Percentiles rank a stretch among this genome's conserved stretches.
Conservation (phyloP, 2,888 invertebrate species). For the Caenorhabditis doughertyi region DNA sequence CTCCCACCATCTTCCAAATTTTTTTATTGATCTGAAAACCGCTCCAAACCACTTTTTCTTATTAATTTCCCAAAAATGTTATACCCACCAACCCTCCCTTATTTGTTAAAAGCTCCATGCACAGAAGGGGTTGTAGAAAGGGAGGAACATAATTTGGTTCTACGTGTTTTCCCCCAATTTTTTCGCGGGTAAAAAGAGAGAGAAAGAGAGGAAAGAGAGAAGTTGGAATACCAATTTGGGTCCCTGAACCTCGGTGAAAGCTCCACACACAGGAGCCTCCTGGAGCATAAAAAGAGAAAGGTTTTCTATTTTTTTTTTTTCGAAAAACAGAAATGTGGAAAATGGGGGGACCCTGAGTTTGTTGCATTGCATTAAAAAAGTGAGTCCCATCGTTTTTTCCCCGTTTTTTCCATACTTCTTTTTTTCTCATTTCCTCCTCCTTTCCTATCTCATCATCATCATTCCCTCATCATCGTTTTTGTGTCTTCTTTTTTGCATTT, state of each 20-base stretch:
- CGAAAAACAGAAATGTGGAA: slow-evolving; percentile 6
- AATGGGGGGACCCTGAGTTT: slow-evolving; percentile 2
- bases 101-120: background rate
- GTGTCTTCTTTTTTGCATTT: background rate
- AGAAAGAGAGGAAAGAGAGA: background rate
- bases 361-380: slow-evolving; percentile 49
- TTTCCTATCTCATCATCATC: slow-evolving; percentile 33
- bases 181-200: background rate
- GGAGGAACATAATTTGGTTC: slow-evolving; percentile 51
- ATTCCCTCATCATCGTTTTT: slow-evolving; percentile 26
- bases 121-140: background rate
- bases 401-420: background rate
- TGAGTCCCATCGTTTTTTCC: slow-evolving; percentile 3
- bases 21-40: no score
- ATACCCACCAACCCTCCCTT: no score
- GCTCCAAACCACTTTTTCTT: slow-evolving; percentile 5
- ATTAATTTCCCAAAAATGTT: no score
- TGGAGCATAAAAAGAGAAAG: slow-evolving; percentile 9
- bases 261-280: no score
- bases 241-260: background rate
- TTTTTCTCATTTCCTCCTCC: slow-evolving; percentile 21
- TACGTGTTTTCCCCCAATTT: background rate
- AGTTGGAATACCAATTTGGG: slow-evolving; percentile 23
- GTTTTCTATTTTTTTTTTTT: slow-evolving; percentile 31
- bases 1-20: no score